Percentiles rank a stretch among this genome's conserved stretches.
Conservation (phyloP, 64 coral and sea anemone species). For the Stichodactyla mertensii region DNA sequence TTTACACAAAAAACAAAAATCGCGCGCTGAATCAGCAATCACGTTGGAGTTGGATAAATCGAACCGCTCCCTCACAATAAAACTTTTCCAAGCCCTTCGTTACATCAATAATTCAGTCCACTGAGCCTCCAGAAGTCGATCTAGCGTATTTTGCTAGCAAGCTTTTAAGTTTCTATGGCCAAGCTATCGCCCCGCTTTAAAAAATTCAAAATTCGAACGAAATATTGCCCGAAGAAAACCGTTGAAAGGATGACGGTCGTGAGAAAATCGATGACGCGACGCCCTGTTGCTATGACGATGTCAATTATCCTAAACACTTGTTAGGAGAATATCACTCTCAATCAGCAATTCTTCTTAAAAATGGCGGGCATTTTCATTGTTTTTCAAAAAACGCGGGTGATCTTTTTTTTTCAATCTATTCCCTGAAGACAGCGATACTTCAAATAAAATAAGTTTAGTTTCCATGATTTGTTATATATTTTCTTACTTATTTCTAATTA, state of each 20-base stretch:
- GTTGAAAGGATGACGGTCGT: constrained; percentile 96
- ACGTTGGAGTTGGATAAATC: constrained; percentile 92
- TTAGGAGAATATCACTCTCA: constrained; percentile 74
- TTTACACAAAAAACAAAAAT: constrained; percentile 96
- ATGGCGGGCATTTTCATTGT: constrained; percentile 30
- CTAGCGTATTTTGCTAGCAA: constrained; percentile 31
- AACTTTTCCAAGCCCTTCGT: constrained; percentile 69
- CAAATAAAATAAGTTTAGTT: neutral
- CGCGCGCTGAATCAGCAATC: constrained; percentile 99
- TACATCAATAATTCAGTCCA: constrained; percentile 95
- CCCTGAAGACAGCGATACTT: neutral
- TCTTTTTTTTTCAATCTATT: neutral
- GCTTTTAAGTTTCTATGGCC: constrained; percentile 42
- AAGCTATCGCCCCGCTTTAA: constrained; percentile 82
- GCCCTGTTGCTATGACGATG: constrained; percentile 95
- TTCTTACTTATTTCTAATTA: neutral
- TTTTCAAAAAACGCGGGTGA: constrained; percentile 20
- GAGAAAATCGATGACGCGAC: constrained; percentile 99
- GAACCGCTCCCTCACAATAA: constrained; percentile 95
- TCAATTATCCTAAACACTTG: constrained; percentile 49
- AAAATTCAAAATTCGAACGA: constrained; percentile 99
- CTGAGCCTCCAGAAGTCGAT: constrained; percentile 54
- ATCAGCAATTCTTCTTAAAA: constrained; percentile 40
- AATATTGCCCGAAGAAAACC: constrained; percentile 93
- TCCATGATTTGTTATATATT: neutral